Base-by-base conservation (phyloP, 2,888 invertebrate genomes). In the Drosophila nr. perissopoda region DNA sequence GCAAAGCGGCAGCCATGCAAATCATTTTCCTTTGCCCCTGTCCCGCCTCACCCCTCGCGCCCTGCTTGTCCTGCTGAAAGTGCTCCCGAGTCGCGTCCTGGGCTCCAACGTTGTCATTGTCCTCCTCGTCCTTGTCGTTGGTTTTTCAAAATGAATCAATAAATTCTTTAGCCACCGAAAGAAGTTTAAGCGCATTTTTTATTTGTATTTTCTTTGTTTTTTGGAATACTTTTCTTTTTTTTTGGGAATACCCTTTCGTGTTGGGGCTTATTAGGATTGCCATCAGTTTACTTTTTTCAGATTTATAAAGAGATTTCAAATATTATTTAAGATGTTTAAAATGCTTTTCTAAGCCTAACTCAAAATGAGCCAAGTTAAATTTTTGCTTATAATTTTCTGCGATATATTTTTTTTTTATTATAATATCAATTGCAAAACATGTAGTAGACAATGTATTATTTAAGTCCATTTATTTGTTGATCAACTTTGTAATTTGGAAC, bases 71-170 rank as follows among this genome's bases (percentile, higher is more conserved):
- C 16, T 33, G 48, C 56, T 36, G 53, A 33, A 21, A 21, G 29
- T 42, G 58, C 16, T 31, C 34, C 36, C n/a, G 29, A 27, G 54
- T 34, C 10, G 25, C 25, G 25, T 54, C 21, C 46, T 31, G 36
- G 29, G 29, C 38, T 59, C 38, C 57, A 49, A 49, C 62, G 42
- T 64, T 16, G 54, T 65, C 72, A 59, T 72, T 72, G 71, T 62
- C 61, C 36, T 46, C 33, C 31, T 25, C 42, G 40, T 25, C 38
- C 36, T 64, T 25, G 57, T 49, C 40, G 61, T 49, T 67, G 46
- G 64, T 57, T 68, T 74, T 72, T 18, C 52, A 76, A 81, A 80
- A 75, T 67, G 75, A 86, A 82, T 88, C 88, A 82, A 88, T 86
- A 85, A 88, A 86, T 88, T 86, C 85, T 76, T 85, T 65, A 64